These are phyloP conservation scores for Tympanoctomys barrerae DNA, from an alignment of 2,797 vertebrate species.

Conservation along the genomic window DNA sequence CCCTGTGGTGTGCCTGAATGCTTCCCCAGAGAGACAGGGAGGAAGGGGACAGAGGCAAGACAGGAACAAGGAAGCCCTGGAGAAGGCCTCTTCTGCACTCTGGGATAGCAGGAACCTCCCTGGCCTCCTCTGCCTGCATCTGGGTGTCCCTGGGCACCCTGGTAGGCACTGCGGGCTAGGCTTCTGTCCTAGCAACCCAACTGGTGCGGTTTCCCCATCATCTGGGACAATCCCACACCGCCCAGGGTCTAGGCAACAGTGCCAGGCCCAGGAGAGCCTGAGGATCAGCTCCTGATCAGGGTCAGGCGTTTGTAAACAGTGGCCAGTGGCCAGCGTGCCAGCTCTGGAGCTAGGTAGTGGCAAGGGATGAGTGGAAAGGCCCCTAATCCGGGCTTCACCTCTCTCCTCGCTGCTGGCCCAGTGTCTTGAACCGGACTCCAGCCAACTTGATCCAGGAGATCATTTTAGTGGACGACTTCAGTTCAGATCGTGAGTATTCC, in stretches of 20 bases:
- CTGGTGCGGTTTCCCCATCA: background rate
- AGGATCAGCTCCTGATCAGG: background rate
- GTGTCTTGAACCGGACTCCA: constrained; percentile 96
- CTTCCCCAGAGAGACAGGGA: background rate
- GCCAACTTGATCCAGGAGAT: constrained; percentile 95
- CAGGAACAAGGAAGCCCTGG: background rate
- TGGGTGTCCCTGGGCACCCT: background rate
- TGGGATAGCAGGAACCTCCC: background rate
- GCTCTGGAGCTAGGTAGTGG: background rate
- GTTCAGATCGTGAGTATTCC: constrained; percentile 94
- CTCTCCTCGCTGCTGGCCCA: constrained; percentile 82
- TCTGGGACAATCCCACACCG: background rate
- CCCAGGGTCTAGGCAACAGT: background rate
- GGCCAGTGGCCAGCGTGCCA: background rate
- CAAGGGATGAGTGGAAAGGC: background rate
- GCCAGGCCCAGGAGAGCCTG: background rate
- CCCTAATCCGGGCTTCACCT: constrained; percentile 34
- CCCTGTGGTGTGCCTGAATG: background rate
- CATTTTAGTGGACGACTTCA: constrained; percentile 99
- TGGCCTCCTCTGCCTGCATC: background rate
- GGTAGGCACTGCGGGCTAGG: background rate
- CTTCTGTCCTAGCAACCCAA: background rate
- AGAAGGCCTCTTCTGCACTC: background rate
- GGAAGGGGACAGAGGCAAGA: background rate
- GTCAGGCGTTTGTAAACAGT: background rate